phyloP scores from a whole-genome alignment of 2,797 vertebrate genomes.

The Urocyon cinereoargenteus region DNA sequence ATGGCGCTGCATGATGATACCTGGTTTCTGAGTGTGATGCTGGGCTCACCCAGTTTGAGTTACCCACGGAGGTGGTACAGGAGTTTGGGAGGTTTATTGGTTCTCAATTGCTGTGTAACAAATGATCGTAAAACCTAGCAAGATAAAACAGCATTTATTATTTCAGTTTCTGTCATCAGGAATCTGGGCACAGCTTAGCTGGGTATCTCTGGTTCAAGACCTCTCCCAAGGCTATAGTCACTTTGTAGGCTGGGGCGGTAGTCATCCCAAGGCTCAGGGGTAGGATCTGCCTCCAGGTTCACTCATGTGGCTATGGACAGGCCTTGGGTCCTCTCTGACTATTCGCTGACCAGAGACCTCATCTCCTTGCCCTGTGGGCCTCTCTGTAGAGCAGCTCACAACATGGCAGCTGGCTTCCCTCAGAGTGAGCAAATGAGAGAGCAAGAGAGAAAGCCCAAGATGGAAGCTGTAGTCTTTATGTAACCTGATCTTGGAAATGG shows the following conservation, averaged over 20 bases:
- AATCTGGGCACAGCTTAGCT: neutral
- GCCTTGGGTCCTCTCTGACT: neutral
- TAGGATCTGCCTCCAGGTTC: neutral
- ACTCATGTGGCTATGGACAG: neutral
- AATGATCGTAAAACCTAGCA: neutral
- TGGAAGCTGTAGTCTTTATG: neutral
- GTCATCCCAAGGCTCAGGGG: neutral
- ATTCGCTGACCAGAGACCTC: neutral
- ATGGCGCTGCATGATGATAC: neutral
- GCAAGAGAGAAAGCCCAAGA: neutral
- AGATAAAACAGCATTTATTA: neutral
- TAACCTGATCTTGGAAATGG: neutral
- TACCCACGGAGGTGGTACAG: neutral
- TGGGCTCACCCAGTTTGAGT: neutral
- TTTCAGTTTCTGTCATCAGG: neutral
- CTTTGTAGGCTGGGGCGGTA: neutral
- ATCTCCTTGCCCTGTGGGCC: neutral
- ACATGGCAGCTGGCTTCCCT: neutral
- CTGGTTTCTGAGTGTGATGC: neutral
- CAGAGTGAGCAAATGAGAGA: neutral
- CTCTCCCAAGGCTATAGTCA: neutral
- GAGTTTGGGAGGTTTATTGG: neutral
- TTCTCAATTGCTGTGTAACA: neutral
- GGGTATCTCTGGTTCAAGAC: neutral
- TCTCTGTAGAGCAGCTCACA: neutral